These are phyloP conservation scores for Andrena haemorrhoa DNA, from an alignment of 2,888 invertebrate species.

Conservation along the genomic window DNA sequence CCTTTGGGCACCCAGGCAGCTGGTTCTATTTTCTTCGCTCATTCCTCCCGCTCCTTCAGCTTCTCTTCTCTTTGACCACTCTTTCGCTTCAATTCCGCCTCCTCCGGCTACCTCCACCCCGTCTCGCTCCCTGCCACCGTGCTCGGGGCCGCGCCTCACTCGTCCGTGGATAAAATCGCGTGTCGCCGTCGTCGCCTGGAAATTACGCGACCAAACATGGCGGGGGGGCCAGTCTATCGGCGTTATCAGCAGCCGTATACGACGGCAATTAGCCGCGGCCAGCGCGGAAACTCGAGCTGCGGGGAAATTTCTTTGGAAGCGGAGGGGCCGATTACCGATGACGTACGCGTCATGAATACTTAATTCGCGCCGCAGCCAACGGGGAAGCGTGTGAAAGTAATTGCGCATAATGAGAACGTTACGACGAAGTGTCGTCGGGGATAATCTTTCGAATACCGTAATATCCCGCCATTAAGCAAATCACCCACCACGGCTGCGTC, in stretches of 20 bases:
- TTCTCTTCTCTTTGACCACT: no score
- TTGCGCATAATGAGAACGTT: constrained; percentile 52
- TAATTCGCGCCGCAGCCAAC: constrained; percentile 27
- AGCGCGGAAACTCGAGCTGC: constrained; percentile 41
- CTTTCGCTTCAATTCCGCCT: neutral
- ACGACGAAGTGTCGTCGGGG: constrained; percentile 37
- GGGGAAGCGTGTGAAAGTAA: constrained; percentile 49
- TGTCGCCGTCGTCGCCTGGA: constrained; percentile 36
- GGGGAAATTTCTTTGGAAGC: constrained; percentile 52
- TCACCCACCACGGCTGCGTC: constrained; percentile 20
- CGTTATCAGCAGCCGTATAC: constrained; percentile 45
- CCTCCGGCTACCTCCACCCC: neutral
- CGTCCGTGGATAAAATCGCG: constrained; percentile 65
- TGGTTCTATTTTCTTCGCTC: no score
- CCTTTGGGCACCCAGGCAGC: no score
- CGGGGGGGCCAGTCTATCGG: constrained; percentile 48
- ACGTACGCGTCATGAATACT: constrained; percentile 60
- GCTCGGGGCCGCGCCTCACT: constrained; percentile 37
- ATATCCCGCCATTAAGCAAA: constrained; percentile 51
- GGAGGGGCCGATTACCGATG: constrained; percentile 51
- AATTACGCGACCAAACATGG: constrained; percentile 51
- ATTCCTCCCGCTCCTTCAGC: neutral
- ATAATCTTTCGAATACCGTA: constrained; percentile 55
- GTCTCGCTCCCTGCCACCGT: neutral
- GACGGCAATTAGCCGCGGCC: constrained; percentile 48